phyloP scores from a whole-genome alignment of 2,888 invertebrate species.

The Atrina japonica region DNA sequence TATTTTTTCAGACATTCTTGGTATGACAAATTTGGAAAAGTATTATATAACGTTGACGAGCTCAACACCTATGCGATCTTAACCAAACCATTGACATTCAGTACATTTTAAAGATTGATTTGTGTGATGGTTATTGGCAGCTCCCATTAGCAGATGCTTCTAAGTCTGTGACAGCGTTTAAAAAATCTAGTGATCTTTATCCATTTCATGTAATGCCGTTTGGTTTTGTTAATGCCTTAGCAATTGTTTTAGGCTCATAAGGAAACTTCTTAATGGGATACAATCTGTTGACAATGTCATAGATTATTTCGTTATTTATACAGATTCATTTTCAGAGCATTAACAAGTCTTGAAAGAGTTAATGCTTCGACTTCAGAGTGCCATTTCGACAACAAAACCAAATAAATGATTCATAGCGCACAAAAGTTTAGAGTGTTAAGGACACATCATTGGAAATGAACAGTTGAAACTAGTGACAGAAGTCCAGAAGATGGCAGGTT shows the following conservation, averaged over 20 bases:
- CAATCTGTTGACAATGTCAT: constrained; percentile 42
- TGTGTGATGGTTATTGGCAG: constrained; percentile 59
- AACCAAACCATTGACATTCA: constrained; percentile 46
- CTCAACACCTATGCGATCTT: constrained; percentile 35
- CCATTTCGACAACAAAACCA: constrained; percentile 36
- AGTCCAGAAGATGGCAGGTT: too few species aligned
- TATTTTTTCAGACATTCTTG: constrained; percentile 35
- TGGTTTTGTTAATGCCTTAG: constrained; percentile 42
- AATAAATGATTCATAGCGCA: too few species aligned
- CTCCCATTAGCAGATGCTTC: constrained; percentile 35
- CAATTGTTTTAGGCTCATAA: constrained; percentile 44
- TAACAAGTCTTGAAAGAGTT: constrained; percentile 33
- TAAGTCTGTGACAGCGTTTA: constrained; percentile 47
- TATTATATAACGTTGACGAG: constrained; percentile 36
- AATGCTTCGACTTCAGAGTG: constrained; percentile 29
- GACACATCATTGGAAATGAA: too few species aligned
- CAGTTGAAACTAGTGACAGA: too few species aligned
- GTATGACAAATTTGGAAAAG: constrained; percentile 30
- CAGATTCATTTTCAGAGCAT: constrained; percentile 47
- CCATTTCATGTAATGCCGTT: constrained; percentile 47
- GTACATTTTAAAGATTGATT: constrained; percentile 50
- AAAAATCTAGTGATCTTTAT: constrained; percentile 40
- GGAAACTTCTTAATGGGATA: constrained; percentile 41
- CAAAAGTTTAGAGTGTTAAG: too few species aligned
- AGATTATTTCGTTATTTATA: constrained; percentile 46